Base-by-base conservation (phyloP, 2,888 invertebrate species). In the Heterodera filipjevi region DNA sequence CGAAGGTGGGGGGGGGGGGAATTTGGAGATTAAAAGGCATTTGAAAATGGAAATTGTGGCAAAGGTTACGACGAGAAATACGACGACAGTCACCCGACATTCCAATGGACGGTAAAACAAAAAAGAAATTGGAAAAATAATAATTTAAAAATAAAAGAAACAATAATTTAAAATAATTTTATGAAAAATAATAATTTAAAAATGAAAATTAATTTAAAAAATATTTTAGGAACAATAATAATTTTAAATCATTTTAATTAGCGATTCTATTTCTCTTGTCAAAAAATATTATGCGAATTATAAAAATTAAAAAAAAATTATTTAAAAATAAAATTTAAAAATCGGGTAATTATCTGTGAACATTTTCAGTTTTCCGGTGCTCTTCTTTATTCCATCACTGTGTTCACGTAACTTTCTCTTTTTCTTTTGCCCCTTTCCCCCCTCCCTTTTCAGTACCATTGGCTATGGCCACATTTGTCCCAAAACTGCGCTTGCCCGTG, bases 381-480 rank as follows among this genome's bases (percentile, higher is more conserved):
- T 5, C 82, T 90, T 44, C 86, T 90, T 32, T 90, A 90, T 83
- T 90, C 90, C 30, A 89, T 90, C 70, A 90, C 90, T 0, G 90
- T 90, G 19, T 90, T 91, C 85, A 91, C 90, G 27, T 90, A 90
- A 0, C 90, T 90, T 68, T 5, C 5, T 68, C 35, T 68, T 22
- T 35, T 19, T 68, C 16, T 49, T 49, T 49, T 49, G 49, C 8
- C 39, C 6, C 39, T 39, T 39, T 39, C 12, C 30, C 27, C 71
- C 39, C 30, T 70, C 71, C 39, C 44, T 19, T 33, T 76, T 10
- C 53, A 97, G 59, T 14, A 75, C 35, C 30, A 75, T 30, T 39
- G 97, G 97, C 87, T 98, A 98, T 91, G 97, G 98, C 81, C 95
- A 98, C 90, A 94, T 98, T 86, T 93, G 94, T 72, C 97, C 98